Evolutionary conservation across 2,113 vertebrate species (phyloP).

Genomic region (Pagrus major): DNA sequence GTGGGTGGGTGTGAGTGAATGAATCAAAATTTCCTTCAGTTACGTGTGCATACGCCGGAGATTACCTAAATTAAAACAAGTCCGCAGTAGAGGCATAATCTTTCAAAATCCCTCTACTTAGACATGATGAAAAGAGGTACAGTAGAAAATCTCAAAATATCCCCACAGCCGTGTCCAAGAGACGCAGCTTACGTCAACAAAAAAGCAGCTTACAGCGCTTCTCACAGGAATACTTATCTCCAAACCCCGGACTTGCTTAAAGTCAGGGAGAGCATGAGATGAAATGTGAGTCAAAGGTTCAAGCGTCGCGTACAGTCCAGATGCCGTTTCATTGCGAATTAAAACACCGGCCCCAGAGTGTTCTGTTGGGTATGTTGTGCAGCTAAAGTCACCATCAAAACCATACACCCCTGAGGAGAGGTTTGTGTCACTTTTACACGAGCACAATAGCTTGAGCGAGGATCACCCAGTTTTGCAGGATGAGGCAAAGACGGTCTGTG

Average conservation of each 20-base stretch:
- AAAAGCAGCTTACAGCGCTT: slow-evolving; percentile 66
- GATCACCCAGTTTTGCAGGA: slow-evolving; percentile 39
- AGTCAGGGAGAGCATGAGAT: slow-evolving; percentile 29
- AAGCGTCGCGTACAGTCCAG: slow-evolving; percentile 7
- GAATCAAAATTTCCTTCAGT: slow-evolving; percentile 58
- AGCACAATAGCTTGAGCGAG: slow-evolving; percentile 36
- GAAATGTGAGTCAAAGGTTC: slow-evolving; percentile 49
- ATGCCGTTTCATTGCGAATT: slow-evolving; percentile 51
- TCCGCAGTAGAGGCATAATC: slow-evolving; percentile 50
- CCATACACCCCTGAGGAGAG: slow-evolving; percentile 27
- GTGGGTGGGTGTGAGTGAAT: slow-evolving; percentile 39
- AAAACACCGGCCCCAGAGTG: slow-evolving; percentile 22
- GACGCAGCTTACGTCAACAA: slow-evolving; percentile 54
- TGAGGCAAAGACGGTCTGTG: slow-evolving; percentile 39
- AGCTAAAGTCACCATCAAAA: slow-evolving; percentile 60
- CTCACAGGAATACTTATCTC: slow-evolving; percentile 50
- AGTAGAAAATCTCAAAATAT: slow-evolving; percentile 51
- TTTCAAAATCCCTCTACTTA: slow-evolving; percentile 64
- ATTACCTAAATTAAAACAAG: slow-evolving; percentile 70
- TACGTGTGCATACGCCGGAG: slow-evolving; percentile 44
- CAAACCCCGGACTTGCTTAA: slow-evolving; percentile 43
- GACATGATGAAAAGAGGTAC: slow-evolving; percentile 42
- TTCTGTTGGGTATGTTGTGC: slow-evolving; percentile 54
- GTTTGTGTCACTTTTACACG: slow-evolving; percentile 30
- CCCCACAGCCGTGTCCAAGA: slow-evolving; percentile 37